Percentiles rank a stretch among this genome's conserved stretches.
Evolutionary conservation across 2,113 vertebrate species (phyloP).

Genomic region (Coracopsis vasa): DNA sequence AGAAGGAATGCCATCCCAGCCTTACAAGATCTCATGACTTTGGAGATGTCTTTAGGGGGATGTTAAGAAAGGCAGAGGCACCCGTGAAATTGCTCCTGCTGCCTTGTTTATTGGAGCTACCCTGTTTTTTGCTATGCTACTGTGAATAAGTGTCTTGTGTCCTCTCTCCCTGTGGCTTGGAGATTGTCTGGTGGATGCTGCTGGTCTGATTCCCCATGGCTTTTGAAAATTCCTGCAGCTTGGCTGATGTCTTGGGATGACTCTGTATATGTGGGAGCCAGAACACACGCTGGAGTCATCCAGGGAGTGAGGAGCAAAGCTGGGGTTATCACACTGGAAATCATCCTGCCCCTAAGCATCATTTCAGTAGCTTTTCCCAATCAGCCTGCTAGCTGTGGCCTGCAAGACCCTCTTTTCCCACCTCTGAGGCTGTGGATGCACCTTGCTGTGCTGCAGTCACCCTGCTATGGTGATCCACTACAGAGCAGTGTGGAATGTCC

Average conservation of each 20-base stretch:
- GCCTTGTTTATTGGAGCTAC: not conserved
- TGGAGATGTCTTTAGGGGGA: not conserved
- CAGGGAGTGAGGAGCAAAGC: not conserved
- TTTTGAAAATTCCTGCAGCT: not conserved
- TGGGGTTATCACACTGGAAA: not conserved
- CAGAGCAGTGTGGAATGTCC: rapidly evolving
- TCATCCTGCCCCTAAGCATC: not conserved
- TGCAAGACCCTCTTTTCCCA: not conserved
- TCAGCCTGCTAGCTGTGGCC: not conserved
- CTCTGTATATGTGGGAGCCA: not conserved
- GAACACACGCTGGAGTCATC: not conserved
- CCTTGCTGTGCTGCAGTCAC: not conserved
- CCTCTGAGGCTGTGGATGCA: not conserved
- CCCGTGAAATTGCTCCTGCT: not conserved
- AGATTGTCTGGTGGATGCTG: not conserved
- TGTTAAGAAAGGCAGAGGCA: not conserved
- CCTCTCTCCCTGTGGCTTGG: not conserved
- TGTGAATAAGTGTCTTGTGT: not conserved
- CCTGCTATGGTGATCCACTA: rapidly evolving
- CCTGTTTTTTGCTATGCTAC: not conserved
- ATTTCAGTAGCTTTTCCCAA: not conserved
- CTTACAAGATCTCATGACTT: not conserved
- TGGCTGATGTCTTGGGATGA: not conserved
- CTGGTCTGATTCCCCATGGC: not conserved
- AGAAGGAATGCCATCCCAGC: not conserved